phyloP scores from a whole-genome alignment of 2,797 vertebrate genomes.

The Nasua narica region DNA sequence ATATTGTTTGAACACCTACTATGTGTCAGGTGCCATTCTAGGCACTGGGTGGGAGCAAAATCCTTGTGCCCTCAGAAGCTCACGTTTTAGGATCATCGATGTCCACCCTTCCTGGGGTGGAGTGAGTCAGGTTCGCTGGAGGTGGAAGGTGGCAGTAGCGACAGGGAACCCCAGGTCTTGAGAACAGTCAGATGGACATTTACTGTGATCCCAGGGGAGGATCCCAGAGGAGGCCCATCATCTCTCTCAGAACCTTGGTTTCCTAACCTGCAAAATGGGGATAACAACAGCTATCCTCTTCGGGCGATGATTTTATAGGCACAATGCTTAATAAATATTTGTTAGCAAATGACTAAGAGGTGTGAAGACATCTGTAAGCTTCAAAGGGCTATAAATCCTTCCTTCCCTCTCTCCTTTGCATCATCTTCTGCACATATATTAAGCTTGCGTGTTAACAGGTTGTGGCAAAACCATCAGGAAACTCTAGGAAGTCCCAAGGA shows the following conservation, averaged over 20 bases:
- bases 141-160: background rate
- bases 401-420: background rate
- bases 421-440: background rate
- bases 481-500: background rate
- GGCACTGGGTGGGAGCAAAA: background rate
- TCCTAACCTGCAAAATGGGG: background rate
- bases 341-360: background rate
- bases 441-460: background rate
- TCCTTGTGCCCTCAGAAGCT: background rate
- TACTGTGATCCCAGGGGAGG: background rate
- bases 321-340: conserved; percentile 55
- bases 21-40: background rate
- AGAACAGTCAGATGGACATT: background rate
- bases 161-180: background rate
- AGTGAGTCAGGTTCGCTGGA: background rate
- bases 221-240: background rate
- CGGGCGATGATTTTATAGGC: background rate
- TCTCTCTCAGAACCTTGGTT: background rate
- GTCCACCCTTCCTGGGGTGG: background rate
- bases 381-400: background rate
- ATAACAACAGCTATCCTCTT: background rate
- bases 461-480: background rate
- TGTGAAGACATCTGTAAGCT: background rate
- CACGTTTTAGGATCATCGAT: background rate
- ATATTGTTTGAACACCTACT: background rate